A percentile compares a stretch with the other conserved stretches of the same genome.
phyloP scores from a whole-genome alignment of 2,113 vertebrate species.

The Alethe castanea region DNA sequence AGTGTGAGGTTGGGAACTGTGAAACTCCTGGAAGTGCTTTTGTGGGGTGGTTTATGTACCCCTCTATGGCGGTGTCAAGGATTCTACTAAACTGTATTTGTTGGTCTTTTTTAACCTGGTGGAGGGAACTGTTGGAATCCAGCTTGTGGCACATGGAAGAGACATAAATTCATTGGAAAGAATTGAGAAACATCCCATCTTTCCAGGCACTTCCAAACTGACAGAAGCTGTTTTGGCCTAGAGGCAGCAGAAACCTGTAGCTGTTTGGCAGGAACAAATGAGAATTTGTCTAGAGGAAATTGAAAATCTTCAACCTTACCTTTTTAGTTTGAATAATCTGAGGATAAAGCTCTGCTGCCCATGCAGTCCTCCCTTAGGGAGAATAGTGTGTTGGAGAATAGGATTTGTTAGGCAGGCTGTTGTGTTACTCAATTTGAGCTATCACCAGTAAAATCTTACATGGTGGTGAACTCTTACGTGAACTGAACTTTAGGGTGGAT shows the following conservation, averaged over 20 bases:
- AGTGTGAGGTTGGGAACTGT: background rate
- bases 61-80: rapidly evolving
- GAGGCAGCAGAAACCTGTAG: background rate
- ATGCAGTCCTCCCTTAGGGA: background rate
- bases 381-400: background rate
- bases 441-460: background rate
- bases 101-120: background rate
- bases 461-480: background rate
- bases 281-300: background rate
- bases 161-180: background rate
- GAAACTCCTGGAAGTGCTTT: background rate
- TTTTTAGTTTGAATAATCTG: background rate
- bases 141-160: background rate
- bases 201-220: background rate
- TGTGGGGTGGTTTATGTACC: background rate
- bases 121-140: background rate
- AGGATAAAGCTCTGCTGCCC: background rate
- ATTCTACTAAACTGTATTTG: background rate
- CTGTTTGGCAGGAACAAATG: background rate
- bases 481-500: background rate
- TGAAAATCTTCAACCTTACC: background rate
- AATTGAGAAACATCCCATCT: background rate
- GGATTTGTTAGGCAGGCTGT: background rate
- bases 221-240: background rate
- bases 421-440: background rate